These are phyloP conservation scores for Zoroaster sp. DNA, from an alignment of 53 echinoderm and acorn worm species.

Conservation along the genomic window DNA sequence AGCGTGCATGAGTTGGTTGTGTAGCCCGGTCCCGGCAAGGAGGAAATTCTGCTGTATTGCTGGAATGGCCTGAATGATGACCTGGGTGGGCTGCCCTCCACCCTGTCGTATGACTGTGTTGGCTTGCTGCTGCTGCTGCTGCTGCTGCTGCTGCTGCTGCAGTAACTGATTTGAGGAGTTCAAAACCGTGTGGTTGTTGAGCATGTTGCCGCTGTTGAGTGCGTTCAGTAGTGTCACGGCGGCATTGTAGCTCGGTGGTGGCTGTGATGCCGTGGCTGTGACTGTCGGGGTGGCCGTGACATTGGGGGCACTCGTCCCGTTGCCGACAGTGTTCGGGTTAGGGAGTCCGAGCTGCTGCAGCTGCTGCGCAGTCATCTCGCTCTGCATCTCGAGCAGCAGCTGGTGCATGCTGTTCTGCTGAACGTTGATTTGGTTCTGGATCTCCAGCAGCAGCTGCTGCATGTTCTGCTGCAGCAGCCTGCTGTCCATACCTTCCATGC, in stretches of 20 bases:
- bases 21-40: conserved; percentile 39
- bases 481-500: conserved; percentile 55
- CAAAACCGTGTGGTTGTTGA: conserved; percentile 58
- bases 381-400: conserved; percentile 69
- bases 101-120: not conserved
- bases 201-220: conserved; percentile 31
- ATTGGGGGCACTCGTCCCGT: conserved; percentile 5
- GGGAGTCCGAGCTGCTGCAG: conserved; percentile 61
- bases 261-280: conserved; percentile 53
- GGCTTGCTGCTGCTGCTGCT: conserved; percentile 25
- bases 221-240: conserved; percentile 71
- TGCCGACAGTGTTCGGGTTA: conserved; percentile 2
- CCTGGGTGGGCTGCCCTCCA: conserved; percentile 58
- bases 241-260: conserved; percentile 85
- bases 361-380: conserved; percentile 61
- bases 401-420: conserved; percentile 80
- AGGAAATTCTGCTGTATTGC: conserved; percentile 66
- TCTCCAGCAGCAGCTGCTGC: conserved; percentile 73
- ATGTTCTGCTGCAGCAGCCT: conserved; percentile 74
- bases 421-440: conserved; percentile 76
- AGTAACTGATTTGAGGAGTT: conserved; percentile 38
- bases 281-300: conserved; percentile 17
- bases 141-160: conserved; percentile 26
- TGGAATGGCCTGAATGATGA: conserved; percentile 84
- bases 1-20: conserved; percentile 9